These are phyloP conservation scores for Limenitis arthemis DNA, from an alignment of 2,888 invertebrate genomes.

Conservation along the genomic window DNA sequence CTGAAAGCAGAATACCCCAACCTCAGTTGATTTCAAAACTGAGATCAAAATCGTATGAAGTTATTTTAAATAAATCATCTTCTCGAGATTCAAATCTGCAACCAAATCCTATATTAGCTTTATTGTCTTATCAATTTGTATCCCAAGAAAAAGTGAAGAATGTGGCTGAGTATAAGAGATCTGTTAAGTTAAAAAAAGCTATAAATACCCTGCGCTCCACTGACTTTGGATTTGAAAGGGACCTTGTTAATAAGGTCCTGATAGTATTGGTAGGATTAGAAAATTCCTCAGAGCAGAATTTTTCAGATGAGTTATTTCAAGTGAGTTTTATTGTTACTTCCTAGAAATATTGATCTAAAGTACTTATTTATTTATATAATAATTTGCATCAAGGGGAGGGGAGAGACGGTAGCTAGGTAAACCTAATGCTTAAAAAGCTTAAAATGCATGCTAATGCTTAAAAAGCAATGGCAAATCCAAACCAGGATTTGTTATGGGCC, in stretches of 20 bases:
- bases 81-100: slow-evolving; percentile 31
- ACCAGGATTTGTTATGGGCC: too few relatives aligned
- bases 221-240: slow-evolving; percentile 43
- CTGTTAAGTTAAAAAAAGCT: slow-evolving; percentile 44
- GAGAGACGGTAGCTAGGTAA: too few relatives aligned
- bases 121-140: slow-evolving; percentile 50
- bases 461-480: too few relatives aligned
- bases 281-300: slow-evolving; percentile 45
- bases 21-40: slow-evolving; percentile 45
- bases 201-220: slow-evolving; percentile 40
- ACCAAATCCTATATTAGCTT: slow-evolving; percentile 48
- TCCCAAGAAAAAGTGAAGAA: slow-evolving; percentile 48
- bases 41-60: slow-evolving; percentile 55
- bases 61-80: slow-evolving; percentile 55
- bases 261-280: slow-evolving; percentile 45
- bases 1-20: slow-evolving; percentile 42
- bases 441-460: too few relatives aligned
- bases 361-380: too few relatives aligned
- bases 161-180: slow-evolving; percentile 50
- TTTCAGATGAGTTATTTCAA: slow-evolving; percentile 48
- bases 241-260: slow-evolving; percentile 40
- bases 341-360: too few relatives aligned
- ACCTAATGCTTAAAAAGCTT: too few relatives aligned
- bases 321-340: slow-evolving; percentile 29
- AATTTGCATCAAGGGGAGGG: too few relatives aligned